Evolutionary conservation across 2,888 invertebrate species (phyloP).

Genomic region (Phyllotreta cruciferae): DNA sequence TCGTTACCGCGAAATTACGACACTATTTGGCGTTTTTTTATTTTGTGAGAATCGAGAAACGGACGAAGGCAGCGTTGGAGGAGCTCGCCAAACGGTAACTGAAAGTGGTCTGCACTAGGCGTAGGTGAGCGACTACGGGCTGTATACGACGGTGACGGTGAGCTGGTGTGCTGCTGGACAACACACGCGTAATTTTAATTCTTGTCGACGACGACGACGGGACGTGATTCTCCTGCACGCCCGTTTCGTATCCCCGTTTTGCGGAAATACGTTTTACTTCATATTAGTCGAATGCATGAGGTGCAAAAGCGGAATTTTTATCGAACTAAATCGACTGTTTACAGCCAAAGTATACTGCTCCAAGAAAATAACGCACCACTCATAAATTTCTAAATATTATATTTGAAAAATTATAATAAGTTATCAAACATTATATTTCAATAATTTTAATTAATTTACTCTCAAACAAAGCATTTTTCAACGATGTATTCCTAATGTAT

Average conservation of each 20-base stretch:
- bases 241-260: not conserved
- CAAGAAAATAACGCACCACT: too few species aligned
- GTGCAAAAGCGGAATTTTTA: too few species aligned
- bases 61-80: conserved; percentile 18
- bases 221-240: conserved; percentile 12
- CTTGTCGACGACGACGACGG: conserved; percentile 9
- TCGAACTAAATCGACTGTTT: too few species aligned
- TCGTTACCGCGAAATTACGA: conserved; percentile 11
- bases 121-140: conserved; percentile 30
- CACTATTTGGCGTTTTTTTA: conserved; percentile 9
- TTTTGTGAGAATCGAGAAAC: conserved; percentile 15
- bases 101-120: conserved; percentile 29
- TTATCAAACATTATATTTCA: too few species aligned
- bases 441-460: too few species aligned
- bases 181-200: conserved; percentile 21
- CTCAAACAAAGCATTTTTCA: too few species aligned
- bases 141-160: conserved; percentile 16
- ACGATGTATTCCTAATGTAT: too few species aligned
- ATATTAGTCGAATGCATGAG: too few species aligned
- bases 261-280: conserved; percentile 1
- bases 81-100: conserved; percentile 29
- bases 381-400: too few species aligned
- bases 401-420: too few species aligned
- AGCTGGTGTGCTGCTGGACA: conserved; percentile 23
- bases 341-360: too few species aligned